Conservation (phyloP, 2,888 invertebrate species). For the Cistogaster globosa region DNA sequence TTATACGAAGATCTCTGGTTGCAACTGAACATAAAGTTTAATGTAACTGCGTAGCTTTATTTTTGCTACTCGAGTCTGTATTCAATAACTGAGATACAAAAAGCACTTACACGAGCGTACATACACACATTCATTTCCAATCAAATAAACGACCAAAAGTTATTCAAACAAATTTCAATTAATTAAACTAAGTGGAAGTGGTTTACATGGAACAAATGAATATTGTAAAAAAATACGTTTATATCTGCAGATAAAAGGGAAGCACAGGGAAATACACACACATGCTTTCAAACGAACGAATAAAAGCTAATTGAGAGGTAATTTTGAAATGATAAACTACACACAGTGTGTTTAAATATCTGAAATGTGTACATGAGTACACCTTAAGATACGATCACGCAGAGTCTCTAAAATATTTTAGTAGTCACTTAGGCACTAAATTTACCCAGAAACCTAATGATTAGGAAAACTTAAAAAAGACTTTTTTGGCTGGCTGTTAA, state of each 20-base stretch:
- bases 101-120: not conserved
- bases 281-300: slow-evolving; percentile 6
- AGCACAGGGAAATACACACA: not conserved
- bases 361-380: not conserved
- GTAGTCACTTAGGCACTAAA: too few relatives aligned
- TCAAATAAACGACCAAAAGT: slow-evolving; percentile 68
- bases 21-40: slow-evolving; percentile 42
- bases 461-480: too few relatives aligned
- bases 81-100: slow-evolving; percentile 25
- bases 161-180: slow-evolving; percentile 74
- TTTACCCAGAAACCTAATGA: too few relatives aligned
- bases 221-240: slow-evolving; percentile 38
- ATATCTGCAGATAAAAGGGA: slow-evolving; percentile 10
- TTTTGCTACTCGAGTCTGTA: slow-evolving; percentile 30
- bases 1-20: slow-evolving; percentile 30
- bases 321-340: slow-evolving; percentile 6
- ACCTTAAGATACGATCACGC: not conserved
- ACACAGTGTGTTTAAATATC: not conserved
- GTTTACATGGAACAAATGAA: slow-evolving; percentile 60
- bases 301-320: slow-evolving; percentile 33
- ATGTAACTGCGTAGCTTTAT: slow-evolving; percentile 37
- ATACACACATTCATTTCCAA: slow-evolving; percentile 20
- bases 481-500: too few relatives aligned
- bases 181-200: slow-evolving; percentile 74
- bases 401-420: too few relatives aligned